Evolutionary conservation across 2,113 vertebrate genomes (phyloP), one percentile per base, ranked within the genome.

Genomic region (Xyrauchen texanus): DNA sequence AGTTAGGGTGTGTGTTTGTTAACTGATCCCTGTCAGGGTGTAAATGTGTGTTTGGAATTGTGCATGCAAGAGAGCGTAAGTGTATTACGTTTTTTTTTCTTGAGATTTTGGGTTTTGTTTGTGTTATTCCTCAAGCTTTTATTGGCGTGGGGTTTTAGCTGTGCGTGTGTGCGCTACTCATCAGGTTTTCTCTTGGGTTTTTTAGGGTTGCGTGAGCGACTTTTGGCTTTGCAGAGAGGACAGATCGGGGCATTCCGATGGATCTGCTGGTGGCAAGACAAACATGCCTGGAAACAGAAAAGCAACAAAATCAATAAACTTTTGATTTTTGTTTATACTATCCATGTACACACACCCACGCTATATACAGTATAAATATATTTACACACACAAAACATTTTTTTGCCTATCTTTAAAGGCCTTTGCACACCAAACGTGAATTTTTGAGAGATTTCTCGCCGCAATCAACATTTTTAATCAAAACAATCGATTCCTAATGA

Each of bases 131-230:
- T 49, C 21, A 34, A 3, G 21, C 21, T 34, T 34, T 34, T 34
- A 34, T 34, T 34, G 21, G 8, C 5, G 8, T 49, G 6, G 47
- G 53, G 42, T 58, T 34, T 16, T 58, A n/a, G 72, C 46, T 15
- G 55, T n/a, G 34, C 8, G 63, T 65, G 61, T 53, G 71, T 69
- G 21, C 21, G 21, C 21, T 76, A 99, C 93, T 99, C 98, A 2
- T 99, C 98, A 62, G 97, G 97, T 89, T 99, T 99, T 89, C 98
- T 95, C 88, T 98, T 99, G 85, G 97, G 98, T 83, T 98, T 99
- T 92, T 99, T 99, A 76, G 98, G 98, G 87, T 99, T 99, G 89
- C 97, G 94, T 58, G 97, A 99, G 44, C 98, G 95, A 86, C 97
- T 99, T 91, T 99, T 99, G 83, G 98, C 98, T 93, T 99, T 99